Base-by-base conservation (phyloP, 1,140 invertebrate genomes). In the Probaryconus sp. region DNA sequence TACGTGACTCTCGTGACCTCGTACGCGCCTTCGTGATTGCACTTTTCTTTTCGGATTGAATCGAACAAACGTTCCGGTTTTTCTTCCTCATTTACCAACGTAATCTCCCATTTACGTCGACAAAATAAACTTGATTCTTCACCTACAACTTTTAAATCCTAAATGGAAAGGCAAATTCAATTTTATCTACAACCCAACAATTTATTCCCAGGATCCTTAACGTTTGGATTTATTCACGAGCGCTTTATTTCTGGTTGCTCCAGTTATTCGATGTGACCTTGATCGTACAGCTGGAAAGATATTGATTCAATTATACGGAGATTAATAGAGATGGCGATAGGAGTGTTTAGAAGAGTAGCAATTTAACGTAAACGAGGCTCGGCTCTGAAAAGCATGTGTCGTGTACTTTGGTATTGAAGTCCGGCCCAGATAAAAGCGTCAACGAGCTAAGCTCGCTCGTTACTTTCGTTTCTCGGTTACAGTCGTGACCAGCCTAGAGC, bases 381-480 rank as follows among this genome's bases (percentile, higher is more conserved):
- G 24, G n/a, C n/a, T n/a, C n/a, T n/a, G n/a, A n/a, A 20, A 11
- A 16, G 45, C 35, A 50, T 28, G 30, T 31, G 45, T 50, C 21
- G 26, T 31, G 10, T 21, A n/a, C 7, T 26, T 14, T 13, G 40
- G 17, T 10, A 45, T 2, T 33, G 0, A 48, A 69, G 48, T 64
- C 58, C 63, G 63, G 58, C 45, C 65, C 72, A 75, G 81, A 83
- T 83, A 81, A 78, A 78, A 51, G 77, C 73, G 79, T 81, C 79
- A 79, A 80, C 78, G 69, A 33, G 63, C 56, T 37, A 65, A 58
- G 47, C 53, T 21, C 43, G 72, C 61, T 76, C 76, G 79, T 82
- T 82, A 81, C 82, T 82, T 79, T 82, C 80, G 75, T 80, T 80
- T 73, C 63, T 51, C 43, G 38, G 68, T n/a, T n/a, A n/a, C n/a